Base-by-base conservation (phyloP, 2,888 invertebrate species). In the Trichacis sp. region DNA sequence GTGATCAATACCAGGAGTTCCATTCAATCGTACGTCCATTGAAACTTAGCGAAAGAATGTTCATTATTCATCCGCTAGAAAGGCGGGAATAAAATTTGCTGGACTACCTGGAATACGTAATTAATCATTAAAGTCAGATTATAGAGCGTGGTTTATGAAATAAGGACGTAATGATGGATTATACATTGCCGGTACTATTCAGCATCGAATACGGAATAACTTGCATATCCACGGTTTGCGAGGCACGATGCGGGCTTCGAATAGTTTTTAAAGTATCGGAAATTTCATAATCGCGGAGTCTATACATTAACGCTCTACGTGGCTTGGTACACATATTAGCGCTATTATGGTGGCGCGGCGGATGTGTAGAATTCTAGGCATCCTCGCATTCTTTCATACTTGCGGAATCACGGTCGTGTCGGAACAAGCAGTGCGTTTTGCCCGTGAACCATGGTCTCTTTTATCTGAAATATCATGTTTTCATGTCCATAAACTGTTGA, bases 91-190 rank as follows among this genome's bases (percentile, higher is more conserved):
- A 62, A 17, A 46, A 42, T 48, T 47, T 45, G 17, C 18, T 36
- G 33, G 30, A 43, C 50, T 30, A n/a, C 18, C 6, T n/a, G 20
- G 45, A 36, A 57, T 64, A 51, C 50, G 53, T 56, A 60, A 64
- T 64, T 64, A 60, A 60, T 64, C 56, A 60, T 18, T 52, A 52
- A 60, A 64, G 60, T 64, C 56, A 45, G 49, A 64, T 56, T 49
- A 40, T 24, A 29, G 52, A 45, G 38, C 33, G 36, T 51, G 49
- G 49, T 53, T 30, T 42, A 38, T 29, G 18, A 8, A 47, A 55
- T 59, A 59, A 59, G 54, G 54, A 18, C 58, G 46, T 53, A 64
- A 64, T 64, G 64, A 64, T 64, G 54, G 58, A 64, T 64, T 64
- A 59, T 55, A 59, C 51, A 59, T 59, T 55, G 33, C 56, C 46